phyloP scores from a whole-genome alignment of 2,797 vertebrate species.

The Schizothorax lantsangensis region DNA sequence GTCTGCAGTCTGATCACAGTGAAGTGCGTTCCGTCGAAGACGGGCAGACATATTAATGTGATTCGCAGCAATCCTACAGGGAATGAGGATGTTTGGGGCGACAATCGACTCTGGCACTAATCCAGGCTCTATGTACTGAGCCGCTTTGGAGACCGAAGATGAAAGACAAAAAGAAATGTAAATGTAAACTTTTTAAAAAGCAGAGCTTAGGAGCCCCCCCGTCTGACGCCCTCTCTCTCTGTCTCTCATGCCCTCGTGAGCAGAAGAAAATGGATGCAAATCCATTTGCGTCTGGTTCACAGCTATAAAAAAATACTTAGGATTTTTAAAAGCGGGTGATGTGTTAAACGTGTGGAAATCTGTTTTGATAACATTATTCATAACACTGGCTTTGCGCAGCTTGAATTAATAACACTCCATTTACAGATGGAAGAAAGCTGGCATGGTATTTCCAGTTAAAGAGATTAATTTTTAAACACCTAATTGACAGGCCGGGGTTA shows the following conservation, averaged over 20 bases:
- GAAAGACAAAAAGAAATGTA: conserved; percentile 64
- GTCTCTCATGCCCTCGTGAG: conserved; percentile 55
- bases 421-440: conserved; percentile 85
- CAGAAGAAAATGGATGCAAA: conserved; percentile 77
- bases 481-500: conserved; percentile 87
- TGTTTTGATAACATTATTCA: conserved; percentile 91
- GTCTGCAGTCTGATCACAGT: conserved; percentile 72
- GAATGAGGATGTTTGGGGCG: conserved; percentile 66
- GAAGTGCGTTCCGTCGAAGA: conserved; percentile 56
- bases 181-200: conserved; percentile 78
- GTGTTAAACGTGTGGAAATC: conserved; percentile 87
- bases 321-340: conserved; percentile 75
- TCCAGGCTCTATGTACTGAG: conserved; percentile 78
- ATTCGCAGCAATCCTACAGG: conserved; percentile 76
- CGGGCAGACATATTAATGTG: conserved; percentile 71
- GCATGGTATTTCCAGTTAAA: conserved; percentile 87
- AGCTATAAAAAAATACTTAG: conserved; percentile 85
- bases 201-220: conserved; percentile 71
- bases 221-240: conserved; percentile 60
- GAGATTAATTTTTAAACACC: conserved; percentile 91
- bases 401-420: conserved; percentile 90
- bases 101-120: conserved; percentile 72
- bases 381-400: conserved; percentile 81
- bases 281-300: conserved; percentile 81
- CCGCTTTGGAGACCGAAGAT: conserved; percentile 72